Percentiles rank a stretch among this genome's conserved stretches.
Evolutionary conservation across 2,797 vertebrate species (phyloP).

Genomic region (Ptychadena robeensis): DNA sequence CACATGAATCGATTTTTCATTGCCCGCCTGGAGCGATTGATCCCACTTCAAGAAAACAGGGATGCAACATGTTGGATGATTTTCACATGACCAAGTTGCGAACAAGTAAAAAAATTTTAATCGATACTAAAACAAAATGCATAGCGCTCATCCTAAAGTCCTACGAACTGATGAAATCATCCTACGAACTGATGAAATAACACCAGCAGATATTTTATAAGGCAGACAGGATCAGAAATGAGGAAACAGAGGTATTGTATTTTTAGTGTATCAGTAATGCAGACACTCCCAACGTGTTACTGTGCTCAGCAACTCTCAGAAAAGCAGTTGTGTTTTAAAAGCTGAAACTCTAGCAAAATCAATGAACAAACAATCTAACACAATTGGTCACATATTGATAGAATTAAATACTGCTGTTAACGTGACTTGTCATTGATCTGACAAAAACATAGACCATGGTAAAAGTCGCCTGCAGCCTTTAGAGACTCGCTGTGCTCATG

Average conservation of each 20-base stretch:
- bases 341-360: constrained; percentile 85
- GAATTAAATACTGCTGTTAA: constrained; percentile 92
- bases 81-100: too few relatives aligned
- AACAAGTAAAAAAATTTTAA: too few relatives aligned
- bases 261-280: constrained; percentile 1
- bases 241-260: not conserved
- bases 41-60: too few relatives aligned
- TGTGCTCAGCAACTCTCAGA: constrained; percentile 68
- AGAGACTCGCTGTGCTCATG: constrained; percentile 65
- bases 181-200: too few relatives aligned
- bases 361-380: constrained; percentile 89
- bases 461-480: constrained; percentile 74
- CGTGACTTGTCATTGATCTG: constrained; percentile 84
- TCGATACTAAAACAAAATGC: too few relatives aligned
- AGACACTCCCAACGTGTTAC: constrained; percentile 68
- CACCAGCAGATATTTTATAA: not conserved
- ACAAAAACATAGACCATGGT: constrained; percentile 72
- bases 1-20: too few relatives aligned
- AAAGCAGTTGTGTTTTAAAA: constrained; percentile 77
- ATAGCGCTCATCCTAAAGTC: too few relatives aligned
- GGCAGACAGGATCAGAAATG: not conserved
- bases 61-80: too few relatives aligned
- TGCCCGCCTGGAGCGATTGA: too few relatives aligned
- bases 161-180: too few relatives aligned
- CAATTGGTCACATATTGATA: constrained; percentile 92